Evolutionary conservation across 2,797 vertebrate genomes (phyloP).

Genomic region (Urocyon cinereoargenteus): DNA sequence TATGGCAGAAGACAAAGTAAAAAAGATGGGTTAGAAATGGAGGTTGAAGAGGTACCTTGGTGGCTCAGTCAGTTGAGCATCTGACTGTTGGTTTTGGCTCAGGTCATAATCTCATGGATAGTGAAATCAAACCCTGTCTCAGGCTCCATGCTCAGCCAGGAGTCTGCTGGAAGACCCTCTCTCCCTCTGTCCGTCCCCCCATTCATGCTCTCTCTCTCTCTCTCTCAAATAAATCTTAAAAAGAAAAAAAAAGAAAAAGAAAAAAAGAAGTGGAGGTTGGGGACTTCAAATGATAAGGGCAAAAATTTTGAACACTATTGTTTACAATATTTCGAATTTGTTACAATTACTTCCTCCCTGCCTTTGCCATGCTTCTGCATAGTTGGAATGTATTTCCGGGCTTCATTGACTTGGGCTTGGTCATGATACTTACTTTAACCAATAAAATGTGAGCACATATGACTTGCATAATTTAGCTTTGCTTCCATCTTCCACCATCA

Average conservation of each 20-base stretch:
- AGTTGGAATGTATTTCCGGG: background rate
- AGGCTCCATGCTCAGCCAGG: too few relatives aligned
- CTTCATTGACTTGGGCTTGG: background rate
- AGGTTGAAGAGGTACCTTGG: background rate
- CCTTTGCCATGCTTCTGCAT: background rate
- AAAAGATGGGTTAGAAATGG: background rate
- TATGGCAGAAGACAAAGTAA: background rate
- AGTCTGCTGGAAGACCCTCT: too few relatives aligned
- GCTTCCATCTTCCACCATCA: background rate
- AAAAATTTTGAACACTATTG: background rate
- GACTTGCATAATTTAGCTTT: background rate
- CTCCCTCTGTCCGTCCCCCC: too few relatives aligned
- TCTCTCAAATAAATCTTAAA: too few relatives aligned
- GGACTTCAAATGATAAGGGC: background rate
- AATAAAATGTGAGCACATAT: background rate
- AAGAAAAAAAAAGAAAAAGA: too few relatives aligned
- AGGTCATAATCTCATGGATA: too few relatives aligned
- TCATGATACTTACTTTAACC: background rate
- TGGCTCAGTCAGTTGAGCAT: too few relatives aligned
- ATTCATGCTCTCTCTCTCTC: too few relatives aligned
- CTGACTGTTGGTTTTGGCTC: too few relatives aligned
- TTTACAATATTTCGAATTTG: background rate
- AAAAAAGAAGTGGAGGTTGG: background rate
- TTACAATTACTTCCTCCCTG: background rate
- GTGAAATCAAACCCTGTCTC: too few relatives aligned